A percentile compares a stretch with the other conserved stretches of the same genome.
These are phyloP conservation scores for Antheraea assamensis DNA, from an alignment of 2,888 invertebrate species.

Conservation along the genomic window DNA sequence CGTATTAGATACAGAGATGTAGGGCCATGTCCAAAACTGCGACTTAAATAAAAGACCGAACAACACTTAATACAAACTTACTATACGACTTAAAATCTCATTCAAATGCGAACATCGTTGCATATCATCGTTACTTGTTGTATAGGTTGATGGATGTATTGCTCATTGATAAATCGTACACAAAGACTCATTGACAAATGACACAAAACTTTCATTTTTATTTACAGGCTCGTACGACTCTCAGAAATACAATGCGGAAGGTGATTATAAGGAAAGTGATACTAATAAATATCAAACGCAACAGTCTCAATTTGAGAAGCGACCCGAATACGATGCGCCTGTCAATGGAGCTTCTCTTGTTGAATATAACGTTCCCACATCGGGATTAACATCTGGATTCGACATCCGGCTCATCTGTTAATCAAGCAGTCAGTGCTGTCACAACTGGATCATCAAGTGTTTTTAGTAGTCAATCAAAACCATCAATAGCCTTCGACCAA, in stretches of 20 bases:
- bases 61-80: slow-evolving; percentile 27
- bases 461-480: background rate
- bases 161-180: slow-evolving; percentile 52
- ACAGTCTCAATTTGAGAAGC: slow-evolving; percentile 52
- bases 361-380: slow-evolving; percentile 48
- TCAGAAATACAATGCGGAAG: slow-evolving; percentile 68
- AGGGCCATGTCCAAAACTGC: background rate
- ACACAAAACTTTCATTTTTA: slow-evolving; percentile 74
- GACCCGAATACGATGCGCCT: slow-evolving; percentile 47
- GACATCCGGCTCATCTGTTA: background rate
- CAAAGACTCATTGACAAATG: slow-evolving; percentile 65
- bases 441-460: background rate
- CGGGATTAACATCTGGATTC: slow-evolving; percentile 35
- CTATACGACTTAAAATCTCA: slow-evolving; percentile 33
- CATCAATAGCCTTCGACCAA: background rate
- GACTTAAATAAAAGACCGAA: background rate
- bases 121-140: slow-evolving; percentile 53
- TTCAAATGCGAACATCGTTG: slow-evolving; percentile 44
- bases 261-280: slow-evolving; percentile 61
- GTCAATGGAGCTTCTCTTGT: slow-evolving; percentile 53
- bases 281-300: slow-evolving; percentile 55
- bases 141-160: slow-evolving; percentile 63
- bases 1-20: background rate
- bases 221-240: slow-evolving; percentile 77
- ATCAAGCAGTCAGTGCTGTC: background rate